Percentiles rank a stretch among this genome's conserved stretches.
Evolutionary conservation across 2,113 vertebrate species (phyloP).

Genomic region (Litocranius walleri): DNA sequence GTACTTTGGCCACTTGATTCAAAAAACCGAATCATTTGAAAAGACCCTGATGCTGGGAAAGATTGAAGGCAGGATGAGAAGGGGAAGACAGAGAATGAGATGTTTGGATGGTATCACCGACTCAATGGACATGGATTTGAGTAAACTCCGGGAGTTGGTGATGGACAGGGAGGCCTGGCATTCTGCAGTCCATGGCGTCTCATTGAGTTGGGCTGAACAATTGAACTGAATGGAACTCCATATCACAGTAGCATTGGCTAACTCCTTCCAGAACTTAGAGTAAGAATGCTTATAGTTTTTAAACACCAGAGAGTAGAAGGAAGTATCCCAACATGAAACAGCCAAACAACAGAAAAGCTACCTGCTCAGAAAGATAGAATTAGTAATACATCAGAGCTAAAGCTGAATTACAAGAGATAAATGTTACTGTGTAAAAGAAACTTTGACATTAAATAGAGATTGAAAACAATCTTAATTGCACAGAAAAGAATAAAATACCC

Average conservation of each 20-base stretch:
- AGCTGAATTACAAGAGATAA: neutral
- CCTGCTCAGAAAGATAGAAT: neutral
- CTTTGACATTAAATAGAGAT: neutral
- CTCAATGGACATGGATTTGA: neutral
- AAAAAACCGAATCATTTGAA: neutral
- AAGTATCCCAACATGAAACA: neutral
- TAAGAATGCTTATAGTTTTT: neutral
- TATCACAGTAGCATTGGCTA: neutral
- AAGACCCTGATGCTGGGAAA: neutral
- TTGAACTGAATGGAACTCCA: neutral
- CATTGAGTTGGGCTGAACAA: neutral
- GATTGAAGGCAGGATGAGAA: neutral
- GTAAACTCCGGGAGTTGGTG: neutral
- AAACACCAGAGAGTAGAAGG: neutral
- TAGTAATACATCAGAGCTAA: neutral
- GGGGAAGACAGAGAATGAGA: neutral
- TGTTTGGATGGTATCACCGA: neutral
- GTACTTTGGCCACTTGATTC: neutral
- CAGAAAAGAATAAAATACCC: neutral
- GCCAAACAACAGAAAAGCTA: neutral
- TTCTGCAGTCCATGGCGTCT: neutral
- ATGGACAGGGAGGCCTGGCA: neutral
- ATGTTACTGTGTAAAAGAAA: neutral
- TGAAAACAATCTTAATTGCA: neutral
- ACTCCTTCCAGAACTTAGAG: neutral